Percentiles rank a stretch among this genome's conserved stretches.
These are phyloP conservation scores for Corythornis cristatus DNA, from an alignment of 2,113 vertebrate genomes.

Conservation along the genomic window DNA sequence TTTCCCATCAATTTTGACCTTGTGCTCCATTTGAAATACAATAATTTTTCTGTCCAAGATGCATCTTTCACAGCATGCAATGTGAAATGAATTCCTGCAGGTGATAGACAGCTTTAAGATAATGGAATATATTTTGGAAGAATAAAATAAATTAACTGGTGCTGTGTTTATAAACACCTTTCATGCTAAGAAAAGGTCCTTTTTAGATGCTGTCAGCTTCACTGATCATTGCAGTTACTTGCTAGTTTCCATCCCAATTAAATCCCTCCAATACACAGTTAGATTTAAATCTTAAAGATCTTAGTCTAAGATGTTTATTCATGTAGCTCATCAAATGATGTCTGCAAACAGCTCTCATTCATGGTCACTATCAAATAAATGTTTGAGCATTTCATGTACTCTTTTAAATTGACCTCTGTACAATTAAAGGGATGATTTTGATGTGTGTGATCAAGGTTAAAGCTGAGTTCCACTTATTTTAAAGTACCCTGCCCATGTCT, in stretches of 20 bases:
- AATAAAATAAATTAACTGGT: background rate
- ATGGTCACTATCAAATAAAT: background rate
- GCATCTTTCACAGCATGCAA: background rate
- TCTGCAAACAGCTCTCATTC: background rate
- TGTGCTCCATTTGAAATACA: background rate
- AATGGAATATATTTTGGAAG: background rate
- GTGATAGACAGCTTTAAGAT: background rate
- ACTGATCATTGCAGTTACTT: background rate
- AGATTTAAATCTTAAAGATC: background rate
- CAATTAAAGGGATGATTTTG: background rate
- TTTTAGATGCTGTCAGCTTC: background rate
- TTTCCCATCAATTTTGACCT: background rate
- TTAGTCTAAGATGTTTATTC: background rate
- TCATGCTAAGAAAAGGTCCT: background rate
- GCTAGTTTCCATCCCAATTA: background rate
- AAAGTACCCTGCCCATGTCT: background rate
- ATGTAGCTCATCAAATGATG: background rate
- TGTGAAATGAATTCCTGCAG: background rate
- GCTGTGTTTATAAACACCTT: background rate
- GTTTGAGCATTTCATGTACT: background rate
- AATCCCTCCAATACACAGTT: background rate
- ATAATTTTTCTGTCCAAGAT: background rate
- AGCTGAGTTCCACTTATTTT: background rate
- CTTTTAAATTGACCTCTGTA: background rate
- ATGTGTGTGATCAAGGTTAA: background rate